Percentiles rank a stretch among this genome's conserved stretches.
Conservation (phyloP, 2,888 invertebrate genomes). For the Rotaria socialis region DNA sequence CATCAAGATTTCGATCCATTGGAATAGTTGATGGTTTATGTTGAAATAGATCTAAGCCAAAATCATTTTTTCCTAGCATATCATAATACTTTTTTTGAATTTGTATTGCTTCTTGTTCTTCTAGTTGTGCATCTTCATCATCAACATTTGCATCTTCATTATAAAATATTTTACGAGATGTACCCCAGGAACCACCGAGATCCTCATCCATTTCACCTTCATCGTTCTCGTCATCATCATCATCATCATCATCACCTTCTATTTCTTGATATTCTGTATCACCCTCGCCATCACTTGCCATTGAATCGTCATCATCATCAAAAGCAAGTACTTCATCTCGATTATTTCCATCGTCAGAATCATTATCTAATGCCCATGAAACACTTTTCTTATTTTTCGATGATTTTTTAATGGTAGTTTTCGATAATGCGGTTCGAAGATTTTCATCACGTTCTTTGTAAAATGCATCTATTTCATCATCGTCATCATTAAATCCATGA, state of each 20-base stretch:
- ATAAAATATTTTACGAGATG: conserved; percentile 46
- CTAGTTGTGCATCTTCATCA: conserved; percentile 53
- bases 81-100: conserved; percentile 55
- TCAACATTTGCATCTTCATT: conserved; percentile 37
- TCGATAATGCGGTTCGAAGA: conserved; percentile 21
- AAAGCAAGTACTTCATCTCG: not conserved
- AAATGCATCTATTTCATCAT: conserved; percentile 36
- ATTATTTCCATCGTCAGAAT: not conserved
- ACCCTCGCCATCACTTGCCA: not conserved
- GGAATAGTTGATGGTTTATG: not conserved
- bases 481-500: conserved; percentile 39
- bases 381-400: conserved; percentile 36
- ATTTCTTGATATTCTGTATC: conserved; percentile 28
- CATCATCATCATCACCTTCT: not conserved
- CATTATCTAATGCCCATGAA: conserved; percentile 5
- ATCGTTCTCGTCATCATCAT: conserved; percentile 21
- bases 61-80: conserved; percentile 56
- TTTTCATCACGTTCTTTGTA: conserved; percentile 39
- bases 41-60: conserved; percentile 9
- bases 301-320: not conserved
- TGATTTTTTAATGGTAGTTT: conserved; percentile 39
- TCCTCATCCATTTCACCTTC: conserved; percentile 59
- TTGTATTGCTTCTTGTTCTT: conserved; percentile 57
- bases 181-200: conserved; percentile 46
- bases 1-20: not conserved